Percentiles rank a stretch among this genome's conserved stretches.
Conservation (phyloP, 1,140 invertebrate species). For the Panagrolaimus sp. region DNA sequence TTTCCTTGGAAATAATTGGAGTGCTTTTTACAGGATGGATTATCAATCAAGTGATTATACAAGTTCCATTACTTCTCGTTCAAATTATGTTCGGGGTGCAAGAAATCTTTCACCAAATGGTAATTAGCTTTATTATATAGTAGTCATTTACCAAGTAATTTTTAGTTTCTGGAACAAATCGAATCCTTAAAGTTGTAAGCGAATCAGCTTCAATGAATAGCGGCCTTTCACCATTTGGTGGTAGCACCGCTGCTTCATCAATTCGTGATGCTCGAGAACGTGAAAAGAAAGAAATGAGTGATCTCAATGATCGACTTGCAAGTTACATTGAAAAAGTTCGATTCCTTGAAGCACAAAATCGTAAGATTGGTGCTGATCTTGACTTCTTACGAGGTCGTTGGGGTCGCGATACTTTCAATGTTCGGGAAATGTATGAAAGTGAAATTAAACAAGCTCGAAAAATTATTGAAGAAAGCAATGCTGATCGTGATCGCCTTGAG, state of each 20-base stretch:
- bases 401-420: conserved; percentile 61
- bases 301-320: conserved; percentile 63
- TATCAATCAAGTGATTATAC: conserved; percentile 46
- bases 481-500: conserved; percentile 32
- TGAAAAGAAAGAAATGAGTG: conserved; percentile 63
- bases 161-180: conserved; percentile 19
- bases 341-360: conserved; percentile 62
- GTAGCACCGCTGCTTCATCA: conserved; percentile 54
- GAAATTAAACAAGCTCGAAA: conserved; percentile 58
- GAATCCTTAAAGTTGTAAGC: conserved; percentile 55
- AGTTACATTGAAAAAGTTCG: conserved; percentile 63
- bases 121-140: too few species aligned
- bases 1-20: too few species aligned
- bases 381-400: conserved; percentile 60
- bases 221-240: conserved; percentile 40
- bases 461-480: conserved; percentile 39
- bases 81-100: conserved; percentile 44
- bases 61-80: conserved; percentile 47
- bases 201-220: conserved; percentile 49
- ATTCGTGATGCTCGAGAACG: conserved; percentile 60
- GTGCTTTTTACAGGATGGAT: conserved; percentile 41
- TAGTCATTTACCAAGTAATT: too few species aligned
- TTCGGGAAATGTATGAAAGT: conserved; percentile 62
- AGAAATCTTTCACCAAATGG: conserved; percentile 12
- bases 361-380: conserved; percentile 61